Evolutionary conservation across 2,888 invertebrate genomes (phyloP), one percentile per base, ranked within the genome.

Genomic region (Rhodophaea formosa): DNA sequence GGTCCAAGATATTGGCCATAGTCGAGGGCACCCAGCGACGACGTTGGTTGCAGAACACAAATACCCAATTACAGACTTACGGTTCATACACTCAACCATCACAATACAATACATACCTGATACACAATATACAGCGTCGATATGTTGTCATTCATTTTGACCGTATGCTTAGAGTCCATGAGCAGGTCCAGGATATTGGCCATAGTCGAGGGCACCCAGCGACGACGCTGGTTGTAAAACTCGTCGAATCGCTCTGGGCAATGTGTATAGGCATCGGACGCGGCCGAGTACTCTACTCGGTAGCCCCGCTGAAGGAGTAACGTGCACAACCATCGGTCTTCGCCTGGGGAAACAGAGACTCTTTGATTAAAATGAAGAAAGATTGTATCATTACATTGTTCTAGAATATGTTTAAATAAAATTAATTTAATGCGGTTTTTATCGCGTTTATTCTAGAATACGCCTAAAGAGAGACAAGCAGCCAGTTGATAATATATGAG

Each of bases 21-120:
- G 98, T 99, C 1, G 98, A 98, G 0, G 98, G 98, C 61, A 98
- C 97, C 98, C 98, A 99, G 43, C 98, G 94, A 12, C 98, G 93
- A 12, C 98, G 93, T 82, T 98, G 98, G 84, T 97, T 97, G 86
- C 95, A 99, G 88, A 99, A 98, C 82, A n/a, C n/a, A n/a, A n/a
- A n/a, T n/a, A n/a, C n/a, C n/a, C n/a, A n/a, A n/a, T n/a, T n/a
- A n/a, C n/a, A n/a, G n/a, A n/a, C n/a, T n/a, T n/a, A 23, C 3
- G 23, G 23, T 23, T 5, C 23, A 23, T 23, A 23, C 23, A 23
- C 23, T 23, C 23, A n/a, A n/a, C n/a, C n/a, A 23, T 23, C 23
- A 3, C 5, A 23, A 23, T 23, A 23, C 5, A 23, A 23, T 23
- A 23, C 63, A 10, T 63, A 87, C 90, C 85, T 91, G 90, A 79